Evolutionary conservation across 2,888 invertebrate species (phyloP).

Genomic region (Drosophila rubida): DNA sequence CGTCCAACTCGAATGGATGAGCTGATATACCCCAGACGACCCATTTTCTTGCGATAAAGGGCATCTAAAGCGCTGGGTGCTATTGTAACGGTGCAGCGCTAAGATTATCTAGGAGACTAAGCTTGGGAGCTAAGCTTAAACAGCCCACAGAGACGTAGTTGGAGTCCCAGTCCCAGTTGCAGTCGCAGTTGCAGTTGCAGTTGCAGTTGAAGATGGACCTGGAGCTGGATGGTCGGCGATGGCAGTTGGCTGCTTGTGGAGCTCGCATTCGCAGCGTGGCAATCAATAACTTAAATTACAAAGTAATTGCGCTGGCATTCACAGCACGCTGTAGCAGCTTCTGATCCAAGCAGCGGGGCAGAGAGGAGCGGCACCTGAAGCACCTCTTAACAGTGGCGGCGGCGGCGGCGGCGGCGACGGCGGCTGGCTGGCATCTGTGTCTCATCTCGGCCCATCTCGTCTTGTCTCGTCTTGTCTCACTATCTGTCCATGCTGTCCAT

Average conservation of each 20-base stretch:
- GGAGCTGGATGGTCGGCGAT: conserved; percentile 5
- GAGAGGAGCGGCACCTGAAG: conserved; percentile 42
- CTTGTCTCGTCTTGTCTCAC: conserved; percentile 12
- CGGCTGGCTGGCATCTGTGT: conserved; percentile 40
- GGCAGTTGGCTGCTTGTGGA: conserved; percentile 53
- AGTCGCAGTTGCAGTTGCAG: conserved; percentile 7
- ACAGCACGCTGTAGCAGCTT: conserved; percentile 75
- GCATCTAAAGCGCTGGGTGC: conserved; percentile 66
- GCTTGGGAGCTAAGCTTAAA: conserved; percentile 48
- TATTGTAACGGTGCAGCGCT: conserved; percentile 68
- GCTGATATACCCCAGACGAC: conserved; percentile 34
- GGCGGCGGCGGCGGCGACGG: conserved; percentile 42
- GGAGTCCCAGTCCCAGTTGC: conserved; percentile 6
- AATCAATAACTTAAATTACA: conserved; percentile 85
- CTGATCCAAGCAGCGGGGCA: conserved; percentile 45
- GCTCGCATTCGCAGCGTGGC: conserved; percentile 75
- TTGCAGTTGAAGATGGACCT: conserved; percentile 21
- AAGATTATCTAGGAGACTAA: conserved; percentile 66
- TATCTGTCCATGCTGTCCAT: conserved; percentile 25
- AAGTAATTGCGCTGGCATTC: conserved; percentile 83
- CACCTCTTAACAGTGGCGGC: conserved; percentile 32
- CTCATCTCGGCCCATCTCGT: neutral
- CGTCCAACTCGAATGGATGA: conserved; percentile 1
- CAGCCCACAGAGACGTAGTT: conserved; percentile 37
- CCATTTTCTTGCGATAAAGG: conserved; percentile 46